Evolutionary conservation across 2,113 vertebrate species (phyloP), one percentile per base, ranked within the genome.

Genomic region (Rhinopomastus cyanomelas): DNA sequence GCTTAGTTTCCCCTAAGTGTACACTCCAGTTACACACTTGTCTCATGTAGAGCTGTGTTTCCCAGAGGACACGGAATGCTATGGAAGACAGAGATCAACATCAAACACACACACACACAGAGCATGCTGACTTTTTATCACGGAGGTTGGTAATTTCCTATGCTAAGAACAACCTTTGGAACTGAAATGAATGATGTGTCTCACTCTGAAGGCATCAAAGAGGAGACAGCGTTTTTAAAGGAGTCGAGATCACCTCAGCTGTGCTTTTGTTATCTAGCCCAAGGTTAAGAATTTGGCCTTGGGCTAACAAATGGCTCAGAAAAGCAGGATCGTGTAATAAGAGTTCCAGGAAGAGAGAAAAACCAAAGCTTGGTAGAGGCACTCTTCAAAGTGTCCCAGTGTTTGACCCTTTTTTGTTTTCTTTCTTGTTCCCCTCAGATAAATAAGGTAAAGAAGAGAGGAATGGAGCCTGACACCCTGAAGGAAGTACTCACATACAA

Each of bases 221-320:
- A 82, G 75, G 14, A 95, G 94, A 91, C 94, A 87, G 85, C 32
- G 67, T 85, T 92, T 94, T 80, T 87, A 82, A 89, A 93, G n/a
- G 44, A 95, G 82, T 91, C 89, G 88, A 89, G 81, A 94, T 94
- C 95, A 95, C 85, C 89, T 96, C 91, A 93, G 89, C 91, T 93
- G 87, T 89, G 92, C 94, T 93, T 94, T 87, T 95, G 92, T 89
- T 95, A 95, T 87, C 91, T 91, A 92, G 89, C 89, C 85, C 91
- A 93, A 89, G 94, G 93, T 92, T 89, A 95, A 80, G 79, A 89
- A 93, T 89, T 93, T 91, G 81, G 89, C 92, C 95, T 93, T 85
- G 81, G 94, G 94, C 94, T 95, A 94, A 80, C 87, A 83, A 87
- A 80, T 93, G 87, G 91, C 91, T 96, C 79, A 89, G 87, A 94